Evolutionary conservation across 2,797 vertebrate genomes (phyloP), one percentile per base, ranked within the genome.

Genomic region (Hybognathus amarus): DNA sequence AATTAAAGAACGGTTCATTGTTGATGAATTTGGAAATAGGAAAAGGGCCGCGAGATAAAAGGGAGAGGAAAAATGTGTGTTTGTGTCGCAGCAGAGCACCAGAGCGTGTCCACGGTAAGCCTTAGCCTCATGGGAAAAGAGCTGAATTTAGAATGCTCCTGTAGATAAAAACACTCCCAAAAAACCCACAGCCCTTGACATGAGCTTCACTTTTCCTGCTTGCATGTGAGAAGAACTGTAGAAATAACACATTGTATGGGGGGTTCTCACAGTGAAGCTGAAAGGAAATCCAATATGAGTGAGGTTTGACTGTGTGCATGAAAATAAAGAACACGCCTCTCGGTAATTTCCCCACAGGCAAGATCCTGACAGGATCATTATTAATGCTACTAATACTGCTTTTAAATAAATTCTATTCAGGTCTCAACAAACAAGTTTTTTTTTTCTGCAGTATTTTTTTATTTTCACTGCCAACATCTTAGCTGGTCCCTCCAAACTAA

Each of bases 111-210:
- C 96, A 95, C 89, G 91, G 93, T 95, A 94, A 96, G 94, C 94
- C 90, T 94, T 90, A 95, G 96, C 94, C 95, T 95, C 94, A 94
- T 94, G 95, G 95, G 94, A 94, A 94, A 92, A 92, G 94, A 96
- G 94, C 95, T 94, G 86, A 81, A 70, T 82, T 87, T 30, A 42
- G 86, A 88, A 88, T 84, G 87, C 86, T 77, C 81, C 64, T 79
- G 63, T 83, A 70, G 71, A 80, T 77, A 83, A 52, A 84, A 70
- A 45, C 80, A 81, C 68, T 85, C 67, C 20, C 24, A 69, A 50
- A 40, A 83, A 81, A 33, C 87, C 76, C 54, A 93, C 92, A 94
- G 93, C 69, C 90, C 91, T 92, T 89, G 92, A 90, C 91, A 90
- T 91, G 92, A 90, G 91, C 93, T 93, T 89, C 64, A 92, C 86